These are phyloP conservation scores for Plectropomus leopardus DNA, from an alignment of 2,113 vertebrate genomes.

Conservation along the genomic window DNA sequence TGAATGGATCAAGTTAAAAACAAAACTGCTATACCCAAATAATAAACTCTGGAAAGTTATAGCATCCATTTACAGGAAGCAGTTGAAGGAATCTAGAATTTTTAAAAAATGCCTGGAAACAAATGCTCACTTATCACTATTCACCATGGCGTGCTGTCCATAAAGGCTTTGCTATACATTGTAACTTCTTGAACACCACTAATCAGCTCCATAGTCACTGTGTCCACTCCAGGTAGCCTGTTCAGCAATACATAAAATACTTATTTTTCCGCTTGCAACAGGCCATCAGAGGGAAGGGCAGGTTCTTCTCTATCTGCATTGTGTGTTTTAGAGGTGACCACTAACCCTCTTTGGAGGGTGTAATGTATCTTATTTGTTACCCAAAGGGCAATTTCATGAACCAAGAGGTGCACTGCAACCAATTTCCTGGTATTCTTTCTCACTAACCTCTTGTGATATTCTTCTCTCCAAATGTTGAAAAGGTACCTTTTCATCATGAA, in stretches of 20 bases:
- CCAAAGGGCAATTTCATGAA: constrained; percentile 10
- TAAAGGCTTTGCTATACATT: not conserved
- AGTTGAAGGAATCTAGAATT: constrained; percentile 1
- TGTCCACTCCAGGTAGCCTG: not conserved
- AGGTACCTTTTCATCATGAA: constrained; percentile 16
- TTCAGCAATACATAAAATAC: not conserved
- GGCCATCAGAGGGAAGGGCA: not conserved
- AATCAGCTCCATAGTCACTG: not conserved
- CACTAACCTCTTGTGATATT: not conserved
- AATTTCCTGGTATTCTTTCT: not conserved
- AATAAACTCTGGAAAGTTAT: not conserved
- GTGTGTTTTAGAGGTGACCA: not conserved
- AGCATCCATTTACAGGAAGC: not conserved
- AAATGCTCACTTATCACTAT: not conserved
- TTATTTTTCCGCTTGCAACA: not conserved
- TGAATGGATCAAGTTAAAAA: not conserved
- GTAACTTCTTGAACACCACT: not conserved
- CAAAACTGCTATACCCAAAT: constrained; percentile 9
- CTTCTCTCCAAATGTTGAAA: not conserved
- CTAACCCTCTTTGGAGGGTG: not conserved
- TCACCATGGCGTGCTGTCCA: not conserved
- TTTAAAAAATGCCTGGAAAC: not conserved
- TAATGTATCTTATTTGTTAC: constrained; percentile 17
- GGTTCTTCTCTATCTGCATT: not conserved
- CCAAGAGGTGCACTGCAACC: not conserved